Evolutionary conservation across 2,888 invertebrate species (phyloP), one percentile per base, ranked within the genome.

Genomic region (Lymantria monacha): DNA sequence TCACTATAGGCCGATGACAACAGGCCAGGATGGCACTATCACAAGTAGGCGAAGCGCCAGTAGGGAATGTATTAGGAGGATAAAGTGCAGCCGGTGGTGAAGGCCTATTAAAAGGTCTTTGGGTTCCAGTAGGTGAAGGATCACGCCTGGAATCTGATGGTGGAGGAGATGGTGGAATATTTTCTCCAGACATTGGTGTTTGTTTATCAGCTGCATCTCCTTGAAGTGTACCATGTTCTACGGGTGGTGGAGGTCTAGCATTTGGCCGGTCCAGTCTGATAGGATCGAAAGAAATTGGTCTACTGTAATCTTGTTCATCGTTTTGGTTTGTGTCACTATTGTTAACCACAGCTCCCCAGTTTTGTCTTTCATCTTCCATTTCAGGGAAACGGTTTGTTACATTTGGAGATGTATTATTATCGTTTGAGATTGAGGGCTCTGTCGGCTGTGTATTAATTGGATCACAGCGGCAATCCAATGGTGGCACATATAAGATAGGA

Each of bases 21-120:
- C 89, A 89, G 30, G 74, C 76, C 2, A 89, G 54, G 1, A 85
- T 72, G 0, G 88, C 87, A 38, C 72, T 70, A 50, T 88, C 88
- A 53, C 89, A 88, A 37, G 66, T 51, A 22, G 14, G 42, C 13
- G 51, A 12, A 38, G 36, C 11, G 7, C 3, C 30, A 11, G 1
- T 30, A 38, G 30, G 42, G 43, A 9, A 46, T 54, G 22, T 12
- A 38, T 38, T 46, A 40, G 11, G 15, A 22, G 47, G 47, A 14
- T 14, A 41, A 41, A 14, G 15, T 14, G 41, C 13, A 13, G 9
- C 0, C 2, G 2, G 41, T 13, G 8, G 41, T 8, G 15, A 7
- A 9, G 9, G 9, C 3, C 5, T 8, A 14, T 11, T 13, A 5
- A 7, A 10, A 11, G 13, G 30, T 8, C 49, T 33, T 30, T 43